phyloP scores from a whole-genome alignment of 2,888 invertebrate species.

The Cataglyphis altisquamis region DNA sequence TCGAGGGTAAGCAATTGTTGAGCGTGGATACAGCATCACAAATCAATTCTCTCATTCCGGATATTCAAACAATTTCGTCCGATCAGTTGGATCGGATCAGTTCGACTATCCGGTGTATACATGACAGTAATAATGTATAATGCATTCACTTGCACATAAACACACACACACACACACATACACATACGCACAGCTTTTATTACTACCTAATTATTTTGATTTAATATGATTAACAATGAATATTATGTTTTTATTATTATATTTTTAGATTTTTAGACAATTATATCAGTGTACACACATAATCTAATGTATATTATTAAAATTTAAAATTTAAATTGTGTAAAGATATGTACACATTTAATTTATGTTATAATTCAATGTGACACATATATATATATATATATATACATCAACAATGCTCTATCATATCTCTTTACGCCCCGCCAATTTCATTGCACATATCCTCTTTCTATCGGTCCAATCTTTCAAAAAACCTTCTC shows the following conservation, averaged over 20 bases:
- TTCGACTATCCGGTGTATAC: background rate
- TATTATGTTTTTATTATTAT: no score
- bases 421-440: background rate
- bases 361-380: background rate
- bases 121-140: background rate
- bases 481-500: constrained; percentile 19
- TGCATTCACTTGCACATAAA: background rate
- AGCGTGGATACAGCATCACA: background rate
- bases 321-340: background rate
- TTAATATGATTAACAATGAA: background rate
- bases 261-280: background rate
- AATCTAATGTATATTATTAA: background rate
- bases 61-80: background rate
- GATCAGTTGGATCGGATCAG: background rate
- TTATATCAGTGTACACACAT: background rate
- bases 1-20: constrained; percentile 74
- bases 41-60: background rate
- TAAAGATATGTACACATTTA: background rate
- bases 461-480: background rate
- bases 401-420: background rate
- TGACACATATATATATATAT: background rate
- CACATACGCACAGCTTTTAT: background rate
- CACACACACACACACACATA: background rate
- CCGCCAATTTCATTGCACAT: constrained; percentile 3
- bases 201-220: background rate